Evolutionary conservation across 2,797 vertebrate species (phyloP).

Genomic region (Eidolon dupreanum): DNA sequence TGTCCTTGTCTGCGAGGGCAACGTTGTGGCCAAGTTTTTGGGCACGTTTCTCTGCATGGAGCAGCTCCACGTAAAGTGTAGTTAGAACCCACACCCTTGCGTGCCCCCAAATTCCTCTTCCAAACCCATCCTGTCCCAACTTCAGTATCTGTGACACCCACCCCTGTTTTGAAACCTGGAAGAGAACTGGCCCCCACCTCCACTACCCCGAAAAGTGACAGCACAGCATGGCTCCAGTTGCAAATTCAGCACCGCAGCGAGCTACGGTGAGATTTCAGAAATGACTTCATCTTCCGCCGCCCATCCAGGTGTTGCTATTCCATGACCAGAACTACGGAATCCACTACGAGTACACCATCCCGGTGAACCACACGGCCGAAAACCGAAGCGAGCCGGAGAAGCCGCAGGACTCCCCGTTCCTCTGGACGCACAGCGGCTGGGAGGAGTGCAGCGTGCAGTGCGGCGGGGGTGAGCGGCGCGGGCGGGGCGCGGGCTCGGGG

Average conservation of each 20-base stretch:
- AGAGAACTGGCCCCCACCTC: background rate
- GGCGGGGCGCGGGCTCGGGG: accelerated
- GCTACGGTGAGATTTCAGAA: conserved; percentile 36
- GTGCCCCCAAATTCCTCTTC: background rate
- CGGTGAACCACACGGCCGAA: conserved; percentile 90
- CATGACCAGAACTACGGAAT: conserved; percentile 97
- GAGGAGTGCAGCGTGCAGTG: conserved; percentile 95
- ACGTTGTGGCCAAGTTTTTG: accelerated
- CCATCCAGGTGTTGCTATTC: conserved; percentile 93
- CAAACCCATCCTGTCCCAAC: accelerated
- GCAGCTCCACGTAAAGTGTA: background rate
- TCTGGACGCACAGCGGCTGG: conserved; percentile 98
- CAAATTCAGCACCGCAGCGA: background rate
- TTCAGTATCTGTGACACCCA: background rate
- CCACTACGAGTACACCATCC: conserved; percentile 97
- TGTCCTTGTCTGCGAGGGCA: background rate
- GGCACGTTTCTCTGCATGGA: background rate
- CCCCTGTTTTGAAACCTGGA: background rate
- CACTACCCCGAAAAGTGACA: no score
- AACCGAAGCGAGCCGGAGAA: conserved; percentile 87
- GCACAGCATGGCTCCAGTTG: background rate
- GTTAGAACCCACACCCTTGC: background rate
- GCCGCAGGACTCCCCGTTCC: conserved; percentile 91
- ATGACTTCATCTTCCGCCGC: conserved; percentile 60
- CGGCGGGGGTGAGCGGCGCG: conserved; percentile 94